Evolutionary conservation across 1,140 invertebrate genomes (phyloP).

Genomic region (Aleiodes sp.): DNA sequence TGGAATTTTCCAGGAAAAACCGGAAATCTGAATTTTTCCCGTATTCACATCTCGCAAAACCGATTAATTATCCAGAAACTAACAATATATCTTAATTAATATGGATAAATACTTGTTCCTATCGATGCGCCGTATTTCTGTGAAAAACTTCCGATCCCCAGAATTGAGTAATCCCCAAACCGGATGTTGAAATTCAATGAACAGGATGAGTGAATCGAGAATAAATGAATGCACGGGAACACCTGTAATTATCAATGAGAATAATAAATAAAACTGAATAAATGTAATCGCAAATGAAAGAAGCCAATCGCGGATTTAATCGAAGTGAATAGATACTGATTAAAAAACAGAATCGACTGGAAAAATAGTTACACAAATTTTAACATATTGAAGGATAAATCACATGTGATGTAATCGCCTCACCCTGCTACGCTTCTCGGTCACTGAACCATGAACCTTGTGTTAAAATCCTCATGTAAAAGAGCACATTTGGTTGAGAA

Average conservation of each 20-base stretch:
- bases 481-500: background rate
- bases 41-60: no score
- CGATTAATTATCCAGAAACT: no score
- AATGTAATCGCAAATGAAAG: background rate
- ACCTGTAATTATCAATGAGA: background rate
- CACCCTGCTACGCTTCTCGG: background rate
- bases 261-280: background rate
- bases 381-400: no score
- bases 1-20: no score
- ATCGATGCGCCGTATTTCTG: no score
- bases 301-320: background rate
- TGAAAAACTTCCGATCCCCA: conserved; percentile 23
- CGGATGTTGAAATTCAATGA: conserved; percentile 22
- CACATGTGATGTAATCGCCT: no score
- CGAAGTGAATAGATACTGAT: background rate
- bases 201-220: conserved; percentile 29
- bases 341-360: no score
- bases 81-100: no score
- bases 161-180: conserved; percentile 19
- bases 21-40: no score
- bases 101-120: no score
- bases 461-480: background rate
- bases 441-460: background rate
- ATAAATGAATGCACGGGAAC: background rate
- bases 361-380: no score